phyloP scores from a whole-genome alignment of 2,888 invertebrate genomes.

The Anthophora plumipes region DNA sequence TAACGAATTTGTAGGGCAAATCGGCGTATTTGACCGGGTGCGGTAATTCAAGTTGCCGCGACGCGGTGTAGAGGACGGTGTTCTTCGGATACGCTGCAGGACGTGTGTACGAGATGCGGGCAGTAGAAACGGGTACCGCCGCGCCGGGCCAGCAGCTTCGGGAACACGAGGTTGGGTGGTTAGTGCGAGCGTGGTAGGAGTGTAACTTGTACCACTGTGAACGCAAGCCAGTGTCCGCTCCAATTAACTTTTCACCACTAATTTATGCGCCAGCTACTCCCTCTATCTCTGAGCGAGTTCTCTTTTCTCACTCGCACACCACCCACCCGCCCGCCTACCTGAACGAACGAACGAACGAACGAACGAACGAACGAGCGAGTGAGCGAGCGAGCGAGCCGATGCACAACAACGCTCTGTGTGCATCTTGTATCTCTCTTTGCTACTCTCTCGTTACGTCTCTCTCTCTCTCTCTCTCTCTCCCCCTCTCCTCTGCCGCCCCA shows the following conservation, averaged over 20 bases:
- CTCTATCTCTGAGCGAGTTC: constrained; percentile 39
- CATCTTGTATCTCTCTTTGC: constrained; percentile 23
- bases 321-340: constrained; percentile 30
- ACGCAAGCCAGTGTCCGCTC: constrained; percentile 82
- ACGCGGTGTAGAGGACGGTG: constrained; percentile 48
- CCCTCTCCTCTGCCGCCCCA: too few relatives aligned
- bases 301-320: constrained; percentile 49
- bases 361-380: constrained; percentile 29
- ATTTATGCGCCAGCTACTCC: constrained; percentile 80
- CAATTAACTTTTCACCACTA: constrained; percentile 84
- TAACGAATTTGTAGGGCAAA: constrained; percentile 77
- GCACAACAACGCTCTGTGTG: constrained; percentile 40
- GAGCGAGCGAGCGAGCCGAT: constrained; percentile 27
- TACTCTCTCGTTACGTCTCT: background rate
- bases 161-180: constrained; percentile 30
- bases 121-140: constrained; percentile 6
- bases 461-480: background rate
- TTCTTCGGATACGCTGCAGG: background rate
- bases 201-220: constrained; percentile 82
- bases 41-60: constrained; percentile 76
- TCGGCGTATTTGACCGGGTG: constrained; percentile 70
- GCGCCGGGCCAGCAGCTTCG: background rate
- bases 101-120: background rate
- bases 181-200: constrained; percentile 59
- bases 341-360: constrained; percentile 46